Conservation (phyloP, 2,797 vertebrate species). For the Geotria australis region DNA sequence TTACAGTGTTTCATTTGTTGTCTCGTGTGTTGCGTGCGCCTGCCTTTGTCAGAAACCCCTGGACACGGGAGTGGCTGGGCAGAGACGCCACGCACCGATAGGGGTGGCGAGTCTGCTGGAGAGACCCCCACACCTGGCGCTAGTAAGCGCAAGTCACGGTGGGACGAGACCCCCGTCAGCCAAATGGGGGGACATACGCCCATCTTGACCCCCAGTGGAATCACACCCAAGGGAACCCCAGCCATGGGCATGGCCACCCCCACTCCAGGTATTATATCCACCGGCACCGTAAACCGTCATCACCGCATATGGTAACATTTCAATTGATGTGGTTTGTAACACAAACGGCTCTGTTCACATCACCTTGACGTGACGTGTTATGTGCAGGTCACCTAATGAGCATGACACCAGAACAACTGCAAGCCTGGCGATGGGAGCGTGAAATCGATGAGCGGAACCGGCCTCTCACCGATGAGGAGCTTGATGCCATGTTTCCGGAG, state of each 20-base stretch:
- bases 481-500: constrained; percentile 96
- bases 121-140: constrained; percentile 92
- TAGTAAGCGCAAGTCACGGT: constrained; percentile 86
- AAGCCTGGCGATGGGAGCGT: constrained; percentile 93
- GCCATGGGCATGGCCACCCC: constrained; percentile 98
- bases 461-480: constrained; percentile 78
- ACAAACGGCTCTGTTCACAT: no score
- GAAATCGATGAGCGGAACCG: constrained; percentile 94
- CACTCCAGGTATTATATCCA: constrained; percentile 37
- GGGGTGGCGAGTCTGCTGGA: constrained; percentile 79
- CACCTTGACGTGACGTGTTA: no score
- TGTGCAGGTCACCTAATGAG: constrained; percentile 76
- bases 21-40: neutral
- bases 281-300: no score
- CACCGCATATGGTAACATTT: no score
- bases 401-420: constrained; percentile 96
- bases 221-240: constrained; percentile 84
- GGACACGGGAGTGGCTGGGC: constrained; percentile 94
- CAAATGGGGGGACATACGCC: constrained; percentile 97
- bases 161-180: constrained; percentile 92
- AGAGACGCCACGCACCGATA: constrained; percentile 73
- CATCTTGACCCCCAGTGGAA: constrained; percentile 56
- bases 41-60: constrained; percentile 36
- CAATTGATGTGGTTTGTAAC: no score
- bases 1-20: neutral